phyloP scores from a whole-genome alignment of 2,888 invertebrate genomes.

The Tenthredo amoena region DNA sequence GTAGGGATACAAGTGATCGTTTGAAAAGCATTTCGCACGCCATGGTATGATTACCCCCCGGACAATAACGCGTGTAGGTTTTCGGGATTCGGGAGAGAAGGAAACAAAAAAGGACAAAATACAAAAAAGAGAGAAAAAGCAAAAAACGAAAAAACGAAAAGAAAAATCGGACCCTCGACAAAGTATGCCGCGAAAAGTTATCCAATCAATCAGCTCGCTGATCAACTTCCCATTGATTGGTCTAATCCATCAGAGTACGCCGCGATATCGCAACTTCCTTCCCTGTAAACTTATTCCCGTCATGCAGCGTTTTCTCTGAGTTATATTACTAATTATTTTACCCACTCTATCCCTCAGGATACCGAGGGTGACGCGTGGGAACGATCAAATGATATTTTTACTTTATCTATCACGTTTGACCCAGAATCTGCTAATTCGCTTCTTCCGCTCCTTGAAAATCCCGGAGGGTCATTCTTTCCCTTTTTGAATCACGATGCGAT shows the following conservation, averaged over 20 bases:
- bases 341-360: constrained; percentile 43
- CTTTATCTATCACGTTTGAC: constrained; percentile 13
- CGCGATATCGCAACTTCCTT: constrained; percentile 51
- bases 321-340: constrained; percentile 69
- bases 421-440: neutral
- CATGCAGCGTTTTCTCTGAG: constrained; percentile 59
- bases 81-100: neutral
- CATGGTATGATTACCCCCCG: neutral
- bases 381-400: constrained; percentile 37
- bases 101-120: neutral
- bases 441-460: neutral
- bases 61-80: neutral
- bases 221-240: constrained; percentile 64
- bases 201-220: constrained; percentile 66
- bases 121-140: neutral
- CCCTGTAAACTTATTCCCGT: constrained; percentile 56
- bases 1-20: neutral
- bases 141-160: neutral
- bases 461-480: neutral
- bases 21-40: neutral
- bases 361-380: constrained; percentile 27
- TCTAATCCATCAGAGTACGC: constrained; percentile 65
- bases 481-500: constrained; percentile 16
- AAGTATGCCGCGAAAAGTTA: constrained; percentile 59
- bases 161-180: neutral